A percentile compares a stretch with the other conserved stretches of the same genome.
Evolutionary conservation across 2,797 vertebrate species (phyloP).

Genomic region (Fratercula arctica): DNA sequence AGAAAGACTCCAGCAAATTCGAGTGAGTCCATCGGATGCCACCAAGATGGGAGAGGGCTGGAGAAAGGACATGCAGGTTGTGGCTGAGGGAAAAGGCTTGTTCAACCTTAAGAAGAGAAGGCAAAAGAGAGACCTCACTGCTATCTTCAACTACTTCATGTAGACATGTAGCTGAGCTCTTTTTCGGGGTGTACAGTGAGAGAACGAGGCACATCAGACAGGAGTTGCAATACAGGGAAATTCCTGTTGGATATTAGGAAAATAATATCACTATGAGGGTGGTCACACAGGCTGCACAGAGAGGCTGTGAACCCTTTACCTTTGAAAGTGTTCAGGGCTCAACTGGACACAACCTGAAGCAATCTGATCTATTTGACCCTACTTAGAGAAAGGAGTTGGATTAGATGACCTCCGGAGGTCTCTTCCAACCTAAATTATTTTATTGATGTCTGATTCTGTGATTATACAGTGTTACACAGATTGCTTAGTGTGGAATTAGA

Average conservation of each 20-base stretch:
- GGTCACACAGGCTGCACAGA: neutral
- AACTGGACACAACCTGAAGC: neutral
- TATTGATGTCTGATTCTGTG: neutral
- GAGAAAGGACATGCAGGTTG: neutral
- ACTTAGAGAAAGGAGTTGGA: neutral
- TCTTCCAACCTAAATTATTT: neutral
- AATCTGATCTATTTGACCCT: neutral
- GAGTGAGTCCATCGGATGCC: neutral
- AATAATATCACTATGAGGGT: neutral
- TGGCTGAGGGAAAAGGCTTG: neutral
- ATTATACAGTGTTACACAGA: neutral
- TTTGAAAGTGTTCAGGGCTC: neutral
- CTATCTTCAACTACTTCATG: neutral
- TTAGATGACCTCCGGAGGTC: neutral
- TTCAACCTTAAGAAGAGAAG: neutral
- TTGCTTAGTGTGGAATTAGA: neutral
- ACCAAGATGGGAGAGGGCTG: neutral
- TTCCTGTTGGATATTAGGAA: neutral
- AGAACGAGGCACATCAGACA: neutral
- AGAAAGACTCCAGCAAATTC: neutral
- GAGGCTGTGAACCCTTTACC: neutral
- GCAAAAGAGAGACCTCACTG: neutral
- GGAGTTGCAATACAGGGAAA: neutral
- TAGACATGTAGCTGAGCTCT: neutral
- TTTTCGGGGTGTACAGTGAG: neutral